Conservation (phyloP, 2,888 invertebrate genomes). For the Phengaris arion region DNA sequence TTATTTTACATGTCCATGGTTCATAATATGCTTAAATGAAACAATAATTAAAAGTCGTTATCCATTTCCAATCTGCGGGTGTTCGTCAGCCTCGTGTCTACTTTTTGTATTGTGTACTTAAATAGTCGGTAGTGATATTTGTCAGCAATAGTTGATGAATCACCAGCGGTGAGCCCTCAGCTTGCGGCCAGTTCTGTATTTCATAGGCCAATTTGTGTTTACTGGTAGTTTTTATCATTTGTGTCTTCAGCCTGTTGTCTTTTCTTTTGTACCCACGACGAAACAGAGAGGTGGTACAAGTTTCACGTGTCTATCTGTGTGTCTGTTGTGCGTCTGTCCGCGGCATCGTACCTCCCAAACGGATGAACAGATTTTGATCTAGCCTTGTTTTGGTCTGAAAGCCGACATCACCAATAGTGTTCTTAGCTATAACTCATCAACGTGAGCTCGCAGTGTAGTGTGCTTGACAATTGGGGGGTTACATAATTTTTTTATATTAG, state of each 20-base stretch:
- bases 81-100: not conserved
- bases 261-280: not conserved
- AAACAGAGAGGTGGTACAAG: not conserved
- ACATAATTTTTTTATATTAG: too few species aligned
- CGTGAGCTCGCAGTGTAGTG: too few species aligned
- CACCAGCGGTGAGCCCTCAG: slow-evolving; percentile 38
- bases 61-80: not conserved
- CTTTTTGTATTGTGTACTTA: slow-evolving; percentile 34
- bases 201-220: slow-evolving; percentile 11
- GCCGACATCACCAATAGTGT: too few species aligned
- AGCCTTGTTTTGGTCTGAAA: too few species aligned
- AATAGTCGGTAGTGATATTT: slow-evolving; percentile 39
- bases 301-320: too few species aligned
- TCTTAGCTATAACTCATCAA: too few species aligned
- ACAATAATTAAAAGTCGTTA: not conserved
- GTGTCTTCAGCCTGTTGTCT: not conserved
- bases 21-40: not conserved
- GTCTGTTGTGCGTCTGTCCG: not conserved
- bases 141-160: slow-evolving; percentile 43
- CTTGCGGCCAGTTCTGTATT: slow-evolving; percentile 1
- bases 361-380: too few species aligned
- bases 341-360: too few species aligned
- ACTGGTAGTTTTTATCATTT: too few species aligned
- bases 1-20: not conserved
- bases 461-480: too few species aligned